Evolutionary conservation across 2,888 invertebrate genomes (phyloP).

Genomic region (Sinotaia quadrata): DNA sequence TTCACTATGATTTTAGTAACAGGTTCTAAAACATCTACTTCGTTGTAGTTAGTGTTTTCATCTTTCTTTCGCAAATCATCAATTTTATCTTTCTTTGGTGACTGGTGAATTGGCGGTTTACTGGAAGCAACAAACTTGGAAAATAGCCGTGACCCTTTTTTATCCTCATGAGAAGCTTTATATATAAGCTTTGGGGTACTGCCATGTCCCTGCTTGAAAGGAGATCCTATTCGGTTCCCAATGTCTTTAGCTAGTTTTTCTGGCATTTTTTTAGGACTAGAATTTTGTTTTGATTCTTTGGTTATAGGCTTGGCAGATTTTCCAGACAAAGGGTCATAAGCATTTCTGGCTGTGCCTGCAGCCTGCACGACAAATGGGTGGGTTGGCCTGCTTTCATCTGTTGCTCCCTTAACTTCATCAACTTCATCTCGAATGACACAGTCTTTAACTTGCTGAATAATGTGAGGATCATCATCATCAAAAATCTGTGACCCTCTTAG

Average conservation of each 20-base stretch:
- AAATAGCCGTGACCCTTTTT: conserved; percentile 50
- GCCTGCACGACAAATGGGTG: conserved; percentile 23
- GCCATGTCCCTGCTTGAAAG: conserved; percentile 51
- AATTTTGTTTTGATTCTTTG: conserved; percentile 35
- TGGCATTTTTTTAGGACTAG: conserved; percentile 60
- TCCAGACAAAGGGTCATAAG: not conserved
- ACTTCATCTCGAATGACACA: conserved; percentile 25
- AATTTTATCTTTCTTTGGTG: conserved; percentile 36
- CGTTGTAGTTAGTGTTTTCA: not conserved
- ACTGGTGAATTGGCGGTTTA: conserved; percentile 46
- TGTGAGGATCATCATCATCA: conserved; percentile 56
- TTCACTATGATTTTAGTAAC: conserved; percentile 1
- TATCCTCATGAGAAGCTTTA: conserved; percentile 57
- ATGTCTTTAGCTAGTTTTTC: conserved; percentile 62
- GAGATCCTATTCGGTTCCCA: conserved; percentile 58
- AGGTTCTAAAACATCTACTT: not conserved
- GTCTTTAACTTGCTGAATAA: conserved; percentile 27
- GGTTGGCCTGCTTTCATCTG: conserved; percentile 4
- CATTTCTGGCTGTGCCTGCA: too few species aligned
- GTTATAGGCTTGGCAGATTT: not conserved
- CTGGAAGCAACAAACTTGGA: conserved; percentile 52
- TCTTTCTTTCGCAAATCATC: not conserved
- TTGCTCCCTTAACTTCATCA: conserved; percentile 14
- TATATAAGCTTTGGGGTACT: conserved; percentile 57
- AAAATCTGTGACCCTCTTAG: conserved; percentile 58